These are phyloP conservation scores for Forbesichthys papilliferus DNA, from an alignment of 2,113 vertebrate genomes.

Conservation along the genomic window DNA sequence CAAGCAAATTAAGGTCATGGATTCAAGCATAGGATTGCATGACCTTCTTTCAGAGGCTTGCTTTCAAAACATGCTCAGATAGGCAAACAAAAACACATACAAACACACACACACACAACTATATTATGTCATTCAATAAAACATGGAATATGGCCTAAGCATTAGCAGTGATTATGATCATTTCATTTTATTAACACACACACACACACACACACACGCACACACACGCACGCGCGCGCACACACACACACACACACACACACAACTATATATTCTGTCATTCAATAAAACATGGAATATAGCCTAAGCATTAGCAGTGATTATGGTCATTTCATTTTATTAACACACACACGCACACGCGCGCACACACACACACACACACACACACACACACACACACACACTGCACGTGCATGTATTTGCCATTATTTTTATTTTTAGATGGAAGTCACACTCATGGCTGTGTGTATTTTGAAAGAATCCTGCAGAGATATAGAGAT, in stretches of 20 bases:
- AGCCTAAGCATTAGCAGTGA: too few species aligned
- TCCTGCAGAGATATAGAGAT: constrained; percentile 46
- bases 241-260: neutral
- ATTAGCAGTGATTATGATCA: too few species aligned
- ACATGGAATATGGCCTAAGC: too few species aligned
- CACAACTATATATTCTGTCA: too few species aligned
- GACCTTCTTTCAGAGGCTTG: neutral
- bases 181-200: too few species aligned
- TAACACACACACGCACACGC: too few species aligned
- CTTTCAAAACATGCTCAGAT: constrained; percentile 6
- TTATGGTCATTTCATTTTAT: too few species aligned
- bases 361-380: neutral
- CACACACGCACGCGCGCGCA: neutral
- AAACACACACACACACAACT: constrained; percentile 5
- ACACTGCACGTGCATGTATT: neutral
- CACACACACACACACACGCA: too few species aligned
- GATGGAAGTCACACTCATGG: constrained; percentile 18
- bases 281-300: too few species aligned
- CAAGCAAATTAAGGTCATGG: neutral
- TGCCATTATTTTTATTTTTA: neutral
- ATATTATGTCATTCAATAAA: too few species aligned
- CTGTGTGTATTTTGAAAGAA: constrained; percentile 37
- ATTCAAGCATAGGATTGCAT: neutral
- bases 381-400: neutral
- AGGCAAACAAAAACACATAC: constrained; percentile 4